These are phyloP conservation scores for Noctua comes DNA, from an alignment of 2,888 invertebrate genomes.

Conservation along the genomic window DNA sequence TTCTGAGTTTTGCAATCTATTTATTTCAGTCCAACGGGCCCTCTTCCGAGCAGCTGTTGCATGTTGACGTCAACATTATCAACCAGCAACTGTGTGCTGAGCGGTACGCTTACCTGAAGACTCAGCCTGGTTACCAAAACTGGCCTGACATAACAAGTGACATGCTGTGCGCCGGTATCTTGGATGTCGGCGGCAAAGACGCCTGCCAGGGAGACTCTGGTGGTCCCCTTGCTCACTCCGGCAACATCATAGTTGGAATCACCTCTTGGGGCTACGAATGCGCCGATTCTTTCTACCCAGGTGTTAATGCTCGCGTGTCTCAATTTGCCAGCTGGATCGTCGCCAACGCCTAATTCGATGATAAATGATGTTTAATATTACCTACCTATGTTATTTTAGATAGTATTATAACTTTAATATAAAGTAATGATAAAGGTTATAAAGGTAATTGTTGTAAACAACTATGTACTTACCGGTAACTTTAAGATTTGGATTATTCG, in stretches of 20 bases:
- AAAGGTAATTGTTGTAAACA: too few relatives aligned
- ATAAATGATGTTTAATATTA: neutral
- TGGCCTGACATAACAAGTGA: conserved; percentile 64
- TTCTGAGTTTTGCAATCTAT: neutral
- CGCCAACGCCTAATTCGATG: conserved; percentile 55
- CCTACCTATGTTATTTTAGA: neutral
- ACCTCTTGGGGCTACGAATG: conserved; percentile 88
- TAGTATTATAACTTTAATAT: neutral
- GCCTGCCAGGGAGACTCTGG: conserved; percentile 89
- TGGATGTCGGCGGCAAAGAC: conserved; percentile 74
- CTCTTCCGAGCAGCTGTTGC: conserved; percentile 39
- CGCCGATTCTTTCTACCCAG: conserved; percentile 84
- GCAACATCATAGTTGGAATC: conserved; percentile 82
- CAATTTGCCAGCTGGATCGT: conserved; percentile 76
- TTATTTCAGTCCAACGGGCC: conserved; percentile 26
- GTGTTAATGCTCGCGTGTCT: conserved; percentile 87
- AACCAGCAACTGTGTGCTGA: conserved; percentile 71
- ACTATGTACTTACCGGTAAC: too few relatives aligned
- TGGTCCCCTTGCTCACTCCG: conserved; percentile 83
- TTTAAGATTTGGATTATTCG: neutral
- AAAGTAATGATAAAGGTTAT: neutral
- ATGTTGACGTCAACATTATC: conserved; percentile 71
- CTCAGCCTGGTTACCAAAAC: conserved; percentile 45
- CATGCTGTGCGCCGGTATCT: conserved; percentile 79
- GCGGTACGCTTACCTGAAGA: conserved; percentile 69